Evolutionary conservation across 2,888 invertebrate species (phyloP), one percentile per base, ranked within the genome.

Genomic region (Hemistola chrysoprasaria): DNA sequence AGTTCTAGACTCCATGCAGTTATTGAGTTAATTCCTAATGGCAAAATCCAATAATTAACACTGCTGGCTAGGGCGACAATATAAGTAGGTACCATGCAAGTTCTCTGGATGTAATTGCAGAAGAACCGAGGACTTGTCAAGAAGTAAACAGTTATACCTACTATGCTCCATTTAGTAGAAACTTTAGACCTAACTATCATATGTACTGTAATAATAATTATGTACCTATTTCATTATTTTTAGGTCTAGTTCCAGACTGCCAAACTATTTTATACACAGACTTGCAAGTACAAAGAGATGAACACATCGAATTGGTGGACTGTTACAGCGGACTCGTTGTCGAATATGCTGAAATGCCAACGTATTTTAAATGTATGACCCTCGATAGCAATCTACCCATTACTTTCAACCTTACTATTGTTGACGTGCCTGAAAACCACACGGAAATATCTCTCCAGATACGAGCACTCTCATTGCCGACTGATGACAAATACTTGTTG

Each of bases 231-330:
- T 11, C 8, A 29, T 69, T 59, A 44, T 45, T 90, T 90, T 0
- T 82, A 95, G 95, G 95, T 59, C 83, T 95, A 30, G 90, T 92
- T 6, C 90, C 92, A 8, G 88, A 91, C 29, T 93, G 93, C 63
- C 91, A 91, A 49, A 93, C 93, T 2, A 79, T 92, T 40, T 68
- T 93, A 21, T 89, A 92, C 53, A 91, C 92, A 29, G 93, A 93
- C 69, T 79, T 93, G 61, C 91, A 91, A 62, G 84, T 92, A 6
- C 90, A 90, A 62, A 78, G 68, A 49, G 82, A 78, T 21, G 81
- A 74, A 7, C 62, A 86, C 4, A 78, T 83, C 6, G 58, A 65
- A 11, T 53, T 80, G n/a, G 69, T 78, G 31, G 74, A 82, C 43
- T 85, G 83, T 37, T 78, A 78, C 44, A 56, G 62, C 34, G 69